A percentile compares a stretch with the other conserved stretches of the same genome.
Evolutionary conservation across 1,140 invertebrate species (phyloP).

Genomic region (Drosophila nigromelanica): DNA sequence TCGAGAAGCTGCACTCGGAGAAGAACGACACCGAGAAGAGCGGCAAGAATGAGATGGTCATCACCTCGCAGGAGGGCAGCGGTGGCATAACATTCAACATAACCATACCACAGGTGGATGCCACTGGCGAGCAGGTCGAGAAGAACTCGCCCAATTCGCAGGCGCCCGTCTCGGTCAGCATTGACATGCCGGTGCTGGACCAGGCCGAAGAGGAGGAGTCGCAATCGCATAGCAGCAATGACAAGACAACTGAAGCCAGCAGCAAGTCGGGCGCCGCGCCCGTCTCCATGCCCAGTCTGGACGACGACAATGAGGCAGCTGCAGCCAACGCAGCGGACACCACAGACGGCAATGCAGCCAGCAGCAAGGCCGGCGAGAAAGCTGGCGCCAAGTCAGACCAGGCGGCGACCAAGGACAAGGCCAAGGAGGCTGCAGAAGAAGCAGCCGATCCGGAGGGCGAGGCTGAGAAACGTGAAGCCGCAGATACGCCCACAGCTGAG

Average conservation of each 20-base stretch:
- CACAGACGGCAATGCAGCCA: constrained; percentile 47
- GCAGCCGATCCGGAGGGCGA: constrained; percentile 29
- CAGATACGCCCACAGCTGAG: constrained; percentile 45
- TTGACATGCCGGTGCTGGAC: constrained; percentile 81
- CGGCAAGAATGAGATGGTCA: constrained; percentile 70
- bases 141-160: constrained; percentile 68
- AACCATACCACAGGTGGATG: constrained; percentile 77
- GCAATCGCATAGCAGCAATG: constrained; percentile 59
- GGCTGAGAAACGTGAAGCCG: constrained; percentile 38
- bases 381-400: constrained; percentile 42
- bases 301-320: constrained; percentile 79
- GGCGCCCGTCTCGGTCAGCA: constrained; percentile 76
- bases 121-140: constrained; percentile 56
- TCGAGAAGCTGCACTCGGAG: constrained; percentile 83
- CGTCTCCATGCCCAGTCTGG: constrained; percentile 83
- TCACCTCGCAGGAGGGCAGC: constrained; percentile 79
- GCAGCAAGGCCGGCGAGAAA: constrained; percentile 40
- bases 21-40: constrained; percentile 69
- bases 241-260: constrained; percentile 25
- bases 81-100: constrained; percentile 84
- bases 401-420: constrained; percentile 45
- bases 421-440: constrained; percentile 27
- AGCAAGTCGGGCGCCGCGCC: constrained; percentile 61
- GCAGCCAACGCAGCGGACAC: constrained; percentile 38
- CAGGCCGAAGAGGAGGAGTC: constrained; percentile 79